Conservation (phyloP, 2,113 vertebrate species). For the Butorides virescens region DNA sequence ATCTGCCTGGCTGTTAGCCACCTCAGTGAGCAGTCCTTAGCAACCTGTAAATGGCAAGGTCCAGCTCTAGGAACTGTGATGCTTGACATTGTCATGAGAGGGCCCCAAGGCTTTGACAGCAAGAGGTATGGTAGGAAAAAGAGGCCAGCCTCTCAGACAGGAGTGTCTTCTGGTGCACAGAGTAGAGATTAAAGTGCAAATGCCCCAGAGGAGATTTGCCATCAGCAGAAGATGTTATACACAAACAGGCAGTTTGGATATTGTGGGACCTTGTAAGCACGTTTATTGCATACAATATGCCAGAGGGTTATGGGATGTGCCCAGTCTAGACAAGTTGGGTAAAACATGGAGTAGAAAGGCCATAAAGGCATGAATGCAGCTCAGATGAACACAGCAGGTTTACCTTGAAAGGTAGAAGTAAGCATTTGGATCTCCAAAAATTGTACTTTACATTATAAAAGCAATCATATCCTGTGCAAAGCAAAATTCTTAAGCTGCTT, state of each 20-base stretch:
- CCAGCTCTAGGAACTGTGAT: background rate
- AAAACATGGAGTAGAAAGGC: background rate
- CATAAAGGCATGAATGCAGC: background rate
- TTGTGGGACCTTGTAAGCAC: background rate
- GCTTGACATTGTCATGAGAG: background rate
- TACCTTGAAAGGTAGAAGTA: background rate
- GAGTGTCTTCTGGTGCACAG: background rate
- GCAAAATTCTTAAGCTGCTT: background rate
- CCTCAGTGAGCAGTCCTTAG: background rate
- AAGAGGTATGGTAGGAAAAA: background rate
- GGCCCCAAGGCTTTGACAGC: accelerated
- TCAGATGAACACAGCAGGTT: background rate
- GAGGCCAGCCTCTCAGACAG: background rate
- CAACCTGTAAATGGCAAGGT: background rate
- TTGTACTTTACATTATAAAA: background rate
- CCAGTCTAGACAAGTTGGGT: background rate
- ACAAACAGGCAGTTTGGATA: background rate
- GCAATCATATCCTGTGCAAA: background rate
- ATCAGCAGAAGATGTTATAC: background rate
- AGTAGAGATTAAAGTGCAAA: background rate
- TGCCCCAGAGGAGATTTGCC: background rate
- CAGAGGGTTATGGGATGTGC: background rate
- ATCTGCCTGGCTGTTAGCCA: background rate
- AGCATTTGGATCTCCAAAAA: background rate
- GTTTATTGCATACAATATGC: background rate